Conservation (phyloP, 1,140 invertebrate genomes). For the Aphaenogaster ashmeadi region DNA sequence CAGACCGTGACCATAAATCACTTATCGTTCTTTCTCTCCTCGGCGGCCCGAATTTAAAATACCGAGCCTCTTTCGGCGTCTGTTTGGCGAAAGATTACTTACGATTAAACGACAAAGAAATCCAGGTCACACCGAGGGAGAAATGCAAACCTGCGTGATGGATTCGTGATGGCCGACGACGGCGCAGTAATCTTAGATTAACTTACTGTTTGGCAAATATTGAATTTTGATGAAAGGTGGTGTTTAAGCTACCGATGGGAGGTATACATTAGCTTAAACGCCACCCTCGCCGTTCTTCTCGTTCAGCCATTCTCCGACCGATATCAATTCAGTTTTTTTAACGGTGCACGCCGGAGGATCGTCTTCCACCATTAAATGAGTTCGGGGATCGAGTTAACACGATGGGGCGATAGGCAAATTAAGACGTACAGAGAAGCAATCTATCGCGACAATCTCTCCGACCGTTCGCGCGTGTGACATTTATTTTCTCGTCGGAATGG, state of each 20-base stretch:
- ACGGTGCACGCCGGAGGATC: not conserved
- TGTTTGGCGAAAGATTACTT: slow-evolving; percentile 58
- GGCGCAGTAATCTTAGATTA: slow-evolving; percentile 42
- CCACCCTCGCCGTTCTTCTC: too few species aligned
- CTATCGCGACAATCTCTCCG: not conserved
- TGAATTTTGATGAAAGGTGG: slow-evolving; percentile 22
- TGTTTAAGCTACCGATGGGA: not conserved
- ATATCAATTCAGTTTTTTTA: slow-evolving; percentile 1
- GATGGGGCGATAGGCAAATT: slow-evolving; percentile 10
- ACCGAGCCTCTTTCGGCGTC: slow-evolving; percentile 14
- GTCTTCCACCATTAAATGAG: not conserved
- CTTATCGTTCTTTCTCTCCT: not conserved
- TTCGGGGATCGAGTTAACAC: not conserved
- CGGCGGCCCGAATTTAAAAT: slow-evolving; percentile 26
- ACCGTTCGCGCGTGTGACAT: not conserved
- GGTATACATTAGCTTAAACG: slow-evolving; percentile 8
- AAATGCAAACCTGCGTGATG: slow-evolving; percentile 25
- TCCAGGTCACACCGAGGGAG: slow-evolving; percentile 14
- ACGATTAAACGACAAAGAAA: slow-evolving; percentile 36
- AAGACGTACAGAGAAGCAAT: slow-evolving; percentile 11
- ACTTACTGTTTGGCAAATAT: slow-evolving; percentile 45
- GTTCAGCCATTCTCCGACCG: not conserved
- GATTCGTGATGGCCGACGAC: slow-evolving; percentile 23
- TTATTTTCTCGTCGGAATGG: slow-evolving; percentile 1
- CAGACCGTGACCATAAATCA: not conserved